phyloP scores from a whole-genome alignment of 1,140 invertebrate genomes.

The Odontomachus brunneus region DNA sequence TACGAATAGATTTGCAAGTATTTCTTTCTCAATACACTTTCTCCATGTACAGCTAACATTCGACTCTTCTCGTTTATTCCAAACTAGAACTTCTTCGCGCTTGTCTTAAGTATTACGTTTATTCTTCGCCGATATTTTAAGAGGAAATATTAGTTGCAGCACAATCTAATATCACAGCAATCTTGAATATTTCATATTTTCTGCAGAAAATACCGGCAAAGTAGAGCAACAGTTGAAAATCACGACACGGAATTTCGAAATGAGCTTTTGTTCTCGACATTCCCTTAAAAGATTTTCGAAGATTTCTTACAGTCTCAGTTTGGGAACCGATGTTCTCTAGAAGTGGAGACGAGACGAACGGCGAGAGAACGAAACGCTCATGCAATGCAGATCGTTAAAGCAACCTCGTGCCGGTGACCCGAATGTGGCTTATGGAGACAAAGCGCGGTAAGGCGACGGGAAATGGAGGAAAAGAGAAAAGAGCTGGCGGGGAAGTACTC shows the following conservation, averaged over 20 bases:
- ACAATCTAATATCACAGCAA: too few relatives aligned
- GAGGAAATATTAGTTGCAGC: too few relatives aligned
- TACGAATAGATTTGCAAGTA: too few relatives aligned
- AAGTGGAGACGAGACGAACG: constrained; percentile 17
- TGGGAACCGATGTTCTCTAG: constrained; percentile 19
- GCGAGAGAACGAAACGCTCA: constrained; percentile 59
- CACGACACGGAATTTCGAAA: background rate
- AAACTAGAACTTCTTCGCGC: too few relatives aligned
- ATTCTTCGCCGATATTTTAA: too few relatives aligned
- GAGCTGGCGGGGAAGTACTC: constrained; percentile 27
- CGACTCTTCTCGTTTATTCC: too few relatives aligned
- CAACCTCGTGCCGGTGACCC: constrained; percentile 68
- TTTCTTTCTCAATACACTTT: too few relatives aligned
- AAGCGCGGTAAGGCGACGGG: constrained; percentile 61
- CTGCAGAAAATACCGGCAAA: too few relatives aligned
- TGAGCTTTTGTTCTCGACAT: background rate
- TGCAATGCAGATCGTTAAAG: constrained; percentile 76
- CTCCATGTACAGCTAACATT: too few relatives aligned
- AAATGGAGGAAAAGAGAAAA: constrained; percentile 56
- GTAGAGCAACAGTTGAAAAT: background rate
- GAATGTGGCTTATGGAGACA: constrained; percentile 74
- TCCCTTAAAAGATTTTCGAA: background rate
- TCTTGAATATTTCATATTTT: too few relatives aligned
- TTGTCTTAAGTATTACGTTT: too few relatives aligned
- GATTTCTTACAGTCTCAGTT: constrained; percentile 9